Base-by-base conservation (phyloP, 2,888 invertebrate species). In the Agrotis puta region DNA sequence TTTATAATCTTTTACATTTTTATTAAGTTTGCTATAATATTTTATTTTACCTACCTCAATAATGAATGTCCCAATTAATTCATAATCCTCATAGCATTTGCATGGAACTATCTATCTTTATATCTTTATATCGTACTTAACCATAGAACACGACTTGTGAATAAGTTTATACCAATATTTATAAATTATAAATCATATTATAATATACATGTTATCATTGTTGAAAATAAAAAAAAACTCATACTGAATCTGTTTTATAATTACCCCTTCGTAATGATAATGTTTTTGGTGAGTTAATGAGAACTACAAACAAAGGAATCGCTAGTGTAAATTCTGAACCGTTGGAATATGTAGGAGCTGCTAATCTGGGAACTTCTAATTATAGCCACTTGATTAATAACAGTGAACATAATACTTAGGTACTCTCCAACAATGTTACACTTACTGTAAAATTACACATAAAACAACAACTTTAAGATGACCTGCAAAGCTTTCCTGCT, bases 191-290 rank as follows among this genome's bases (percentile, higher is more conserved):
- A 81, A 79, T 70, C 81, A 72, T 78, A 50, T 54, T 72, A 83
- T 87, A 77, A 69, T 79, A 84, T 87, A 78, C 88, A 90, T 91
- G 89, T 92, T 92, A 91, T 88, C 80, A 86, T 92, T 94, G 93
- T 93, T 94, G 88, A 87, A 91, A 94, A 93, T 93, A 92, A 93
- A 85, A 93, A 85, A 92, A 86, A 71, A 72, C 83, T 87, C 80
- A 84, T 86, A 83, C 79, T 65, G 73, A 87, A 73, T 64, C 64
- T 72, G 69, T 79, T 79, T 82, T 88, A 79, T 78, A 63, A 75
- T 75, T 79, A 74, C 74, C 67, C 73, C 73, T 53, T 39, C 53
- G 22, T 57, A 47, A 20, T 27, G 0, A 24, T 47, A 50, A 24
- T 57, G 4, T 3, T 24, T 20, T 54, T 33, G 14, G 61, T 77